Percentiles rank a stretch among this genome's conserved stretches.
These are phyloP conservation scores for Toxonevra muliebris DNA, from an alignment of 2,888 invertebrate genomes.

Conservation along the genomic window DNA sequence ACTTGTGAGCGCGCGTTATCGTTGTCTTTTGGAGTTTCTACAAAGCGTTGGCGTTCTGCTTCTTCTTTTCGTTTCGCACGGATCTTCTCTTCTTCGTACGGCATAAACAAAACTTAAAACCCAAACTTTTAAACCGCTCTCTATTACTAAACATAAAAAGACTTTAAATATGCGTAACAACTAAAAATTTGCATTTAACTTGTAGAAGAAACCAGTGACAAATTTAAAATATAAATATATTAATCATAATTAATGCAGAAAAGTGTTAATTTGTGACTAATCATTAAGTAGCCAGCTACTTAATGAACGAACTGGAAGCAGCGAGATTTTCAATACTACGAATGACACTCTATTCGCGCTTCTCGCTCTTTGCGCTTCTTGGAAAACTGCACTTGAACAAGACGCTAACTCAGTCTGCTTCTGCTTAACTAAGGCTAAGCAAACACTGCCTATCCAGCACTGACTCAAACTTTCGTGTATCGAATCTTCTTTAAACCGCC, in stretches of 20 bases:
- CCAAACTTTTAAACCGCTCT: not conserved
- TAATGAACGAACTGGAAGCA: not conserved
- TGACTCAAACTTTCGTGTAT: not conserved
- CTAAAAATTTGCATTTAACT: constrained; percentile 8
- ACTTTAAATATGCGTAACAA: no score
- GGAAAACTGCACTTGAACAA: no score
- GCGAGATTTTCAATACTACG: not conserved
- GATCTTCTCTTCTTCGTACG: not conserved
- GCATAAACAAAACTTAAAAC: constrained; percentile 3
- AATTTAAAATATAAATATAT: constrained; percentile 11
- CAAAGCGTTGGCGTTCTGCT: constrained; percentile 13
- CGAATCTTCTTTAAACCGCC: constrained; percentile 29
- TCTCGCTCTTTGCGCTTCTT: no score
- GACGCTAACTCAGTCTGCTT: constrained; percentile 1
- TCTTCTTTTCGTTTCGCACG: constrained; percentile 12
- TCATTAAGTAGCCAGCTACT: not conserved
- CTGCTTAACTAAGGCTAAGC: not conserved
- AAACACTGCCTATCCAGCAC: no score
- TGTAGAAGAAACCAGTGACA: constrained; percentile 29
- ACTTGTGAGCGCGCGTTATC: not conserved
- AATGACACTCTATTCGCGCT: not conserved
- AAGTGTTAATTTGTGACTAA: constrained; percentile 38
- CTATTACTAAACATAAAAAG: no score
- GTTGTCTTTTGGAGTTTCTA: constrained; percentile 7
- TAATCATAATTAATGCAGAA: constrained; percentile 26